phyloP scores from a whole-genome alignment of 1,140 invertebrate genomes.

The Tribolium castaneum region DNA sequence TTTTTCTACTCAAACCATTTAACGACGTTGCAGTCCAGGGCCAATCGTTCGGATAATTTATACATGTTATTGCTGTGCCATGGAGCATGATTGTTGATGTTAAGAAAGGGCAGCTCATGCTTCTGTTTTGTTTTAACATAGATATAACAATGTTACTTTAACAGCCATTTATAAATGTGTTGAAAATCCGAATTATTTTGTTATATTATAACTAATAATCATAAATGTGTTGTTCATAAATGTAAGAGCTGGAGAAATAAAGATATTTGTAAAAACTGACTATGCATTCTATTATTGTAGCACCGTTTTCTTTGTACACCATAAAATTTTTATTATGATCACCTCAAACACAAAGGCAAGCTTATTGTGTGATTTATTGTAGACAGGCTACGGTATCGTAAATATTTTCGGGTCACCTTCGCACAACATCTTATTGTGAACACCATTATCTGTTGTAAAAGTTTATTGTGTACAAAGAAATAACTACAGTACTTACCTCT shows the following conservation, averaged over 20 bases:
- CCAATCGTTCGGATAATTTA: conserved; percentile 35
- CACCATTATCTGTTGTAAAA: too few relatives aligned
- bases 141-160: conserved; percentile 45
- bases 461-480: too few relatives aligned
- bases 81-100: conserved; percentile 47
- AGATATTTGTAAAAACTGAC: conserved; percentile 39
- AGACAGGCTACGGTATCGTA: too few relatives aligned
- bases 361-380: too few relatives aligned
- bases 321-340: too few relatives aligned
- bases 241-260: conserved; percentile 54
- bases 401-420: too few relatives aligned
- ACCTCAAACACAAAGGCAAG: too few relatives aligned
- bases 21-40: not conserved
- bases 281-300: too few relatives aligned
- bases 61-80: conserved; percentile 49
- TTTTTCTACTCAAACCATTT: not conserved
- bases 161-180: conserved; percentile 45
- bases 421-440: too few relatives aligned
- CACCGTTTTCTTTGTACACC: too few relatives aligned
- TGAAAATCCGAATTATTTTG: conserved; percentile 47
- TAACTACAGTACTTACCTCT: too few relatives aligned
- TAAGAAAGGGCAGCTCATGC: conserved; percentile 37
- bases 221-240: conserved; percentile 60
- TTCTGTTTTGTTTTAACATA: conserved; percentile 44
- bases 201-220: conserved; percentile 37